phyloP scores from a whole-genome alignment of 2,113 vertebrate genomes.

The Vombatus ursinus region DNA sequence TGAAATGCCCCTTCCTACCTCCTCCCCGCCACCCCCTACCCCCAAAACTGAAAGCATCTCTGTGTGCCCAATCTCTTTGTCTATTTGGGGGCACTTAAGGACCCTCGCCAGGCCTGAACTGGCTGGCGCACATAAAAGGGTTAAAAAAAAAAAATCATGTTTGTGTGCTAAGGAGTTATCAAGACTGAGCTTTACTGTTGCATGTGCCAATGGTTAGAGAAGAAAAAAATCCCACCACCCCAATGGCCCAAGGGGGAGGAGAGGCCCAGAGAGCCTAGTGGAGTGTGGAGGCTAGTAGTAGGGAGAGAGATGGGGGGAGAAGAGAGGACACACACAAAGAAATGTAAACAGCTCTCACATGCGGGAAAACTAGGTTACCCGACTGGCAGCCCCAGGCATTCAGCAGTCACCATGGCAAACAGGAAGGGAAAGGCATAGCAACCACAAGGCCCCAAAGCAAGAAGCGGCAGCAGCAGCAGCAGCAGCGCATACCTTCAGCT shows the following conservation, averaged over 20 bases:
- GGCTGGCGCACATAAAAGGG: conserved; percentile 42
- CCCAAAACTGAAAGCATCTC: conserved; percentile 72
- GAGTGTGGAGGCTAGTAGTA: conserved; percentile 82
- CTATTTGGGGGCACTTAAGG: neutral
- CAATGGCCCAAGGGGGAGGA: neutral
- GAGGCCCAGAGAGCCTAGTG: conserved; percentile 63
- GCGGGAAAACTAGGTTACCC: conserved; percentile 89
- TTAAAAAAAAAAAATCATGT: conserved; percentile 72
- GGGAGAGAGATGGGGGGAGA: conserved; percentile 74
- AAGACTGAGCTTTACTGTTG: conserved; percentile 78
- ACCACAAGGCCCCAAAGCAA: conserved; percentile 99
- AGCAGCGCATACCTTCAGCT: conserved; percentile 99
- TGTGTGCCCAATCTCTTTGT: conserved; percentile 22
- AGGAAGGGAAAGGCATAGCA: conserved; percentile 95
- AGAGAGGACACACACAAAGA: conserved; percentile 87
- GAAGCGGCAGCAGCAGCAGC: conserved; percentile 76
- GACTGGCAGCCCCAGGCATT: conserved; percentile 90
- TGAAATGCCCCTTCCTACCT: neutral
- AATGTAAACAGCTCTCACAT: conserved; percentile 88
- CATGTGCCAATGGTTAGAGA: conserved; percentile 81
- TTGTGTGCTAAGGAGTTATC: conserved; percentile 81
- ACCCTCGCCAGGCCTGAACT: conserved; percentile 43
- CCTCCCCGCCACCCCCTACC: conserved; percentile 4
- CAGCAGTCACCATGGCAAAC: conserved; percentile 92
- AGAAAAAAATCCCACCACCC: neutral